Conservation (phyloP, 2,113 vertebrate genomes). For the Chinchilla lanigera region DNA sequence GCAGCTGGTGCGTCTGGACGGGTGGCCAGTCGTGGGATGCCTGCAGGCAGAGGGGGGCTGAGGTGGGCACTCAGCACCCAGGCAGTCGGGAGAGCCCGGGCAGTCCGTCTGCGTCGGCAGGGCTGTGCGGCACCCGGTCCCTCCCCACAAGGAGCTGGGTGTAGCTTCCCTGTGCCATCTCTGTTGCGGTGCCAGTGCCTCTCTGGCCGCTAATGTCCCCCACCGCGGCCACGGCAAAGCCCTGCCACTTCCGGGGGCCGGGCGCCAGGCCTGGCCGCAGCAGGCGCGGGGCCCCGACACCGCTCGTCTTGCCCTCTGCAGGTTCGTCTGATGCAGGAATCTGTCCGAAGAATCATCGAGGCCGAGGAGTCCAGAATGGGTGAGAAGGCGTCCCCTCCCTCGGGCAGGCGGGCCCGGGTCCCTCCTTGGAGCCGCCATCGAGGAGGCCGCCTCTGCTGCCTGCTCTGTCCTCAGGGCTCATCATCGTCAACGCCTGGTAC, state of each 20-base stretch:
- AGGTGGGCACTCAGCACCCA: background rate
- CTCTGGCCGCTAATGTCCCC: background rate
- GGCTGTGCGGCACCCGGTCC: background rate
- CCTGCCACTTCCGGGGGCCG: background rate
- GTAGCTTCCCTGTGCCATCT: too few relatives aligned
- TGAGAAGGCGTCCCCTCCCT: conserved; percentile 78
- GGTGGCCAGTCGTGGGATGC: background rate
- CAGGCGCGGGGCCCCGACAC: background rate
- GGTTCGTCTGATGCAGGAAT: conserved; percentile 98
- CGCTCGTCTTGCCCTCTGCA: conserved; percentile 69
- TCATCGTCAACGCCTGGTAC: conserved; percentile 98
- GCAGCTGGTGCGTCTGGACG: background rate
- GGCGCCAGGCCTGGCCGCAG: background rate
- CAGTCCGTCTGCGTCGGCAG: background rate
- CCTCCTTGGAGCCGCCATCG: background rate
- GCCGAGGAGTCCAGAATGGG: conserved; percentile 97
- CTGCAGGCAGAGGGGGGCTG: background rate
- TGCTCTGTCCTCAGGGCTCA: conserved; percentile 89
- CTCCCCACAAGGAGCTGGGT: background rate
- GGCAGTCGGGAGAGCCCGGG: background rate
- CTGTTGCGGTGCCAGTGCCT: background rate
- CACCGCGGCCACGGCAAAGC: background rate
- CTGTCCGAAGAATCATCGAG: conserved; percentile 97
- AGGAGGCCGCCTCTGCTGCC: background rate
- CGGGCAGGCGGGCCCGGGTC: background rate